Evolutionary conservation across 2,113 vertebrate genomes (phyloP), one percentile per base, ranked within the genome.

Genomic region (Hyperopisus bebe): DNA sequence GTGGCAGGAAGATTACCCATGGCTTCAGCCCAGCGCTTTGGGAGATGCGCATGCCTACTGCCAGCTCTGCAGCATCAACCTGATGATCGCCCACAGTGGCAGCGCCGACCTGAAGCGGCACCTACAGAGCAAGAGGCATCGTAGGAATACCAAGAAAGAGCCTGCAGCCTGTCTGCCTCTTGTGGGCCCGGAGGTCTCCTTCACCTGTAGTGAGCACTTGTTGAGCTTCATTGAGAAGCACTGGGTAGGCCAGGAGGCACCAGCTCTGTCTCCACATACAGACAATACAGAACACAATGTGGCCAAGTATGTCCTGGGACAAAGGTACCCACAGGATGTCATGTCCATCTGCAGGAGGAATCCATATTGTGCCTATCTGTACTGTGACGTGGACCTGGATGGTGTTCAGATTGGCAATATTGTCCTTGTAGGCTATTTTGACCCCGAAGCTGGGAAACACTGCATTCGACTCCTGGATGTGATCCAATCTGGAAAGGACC

Each of bases 321-420:
- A 77, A 13, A 70, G 91, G 27, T 94, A 95, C 90, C 93, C 94
- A 50, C 83, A 91, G 42, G 91, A 95, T 88, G 92, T 95, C 1
- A 39, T 42, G 27, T 92, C 93, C 6, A 58, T 89, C 53, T 95
- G 94, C 87, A 90, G 90, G n/a, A 87, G 92, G 47, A 94, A 93
- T 15, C 95, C 95, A 0, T 96, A 95, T 91, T 94, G 94, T 85
- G 42, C 95, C 1, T 96, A 96, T 90, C 13, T 95, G 19, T 95
- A 94, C 51, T 92, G 90, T 83, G 92, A 93, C 5, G 90, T 94
- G 46, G n/a, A 92, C 0, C 89, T 94, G 19, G 91, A 89, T 70
- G 85, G 91, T 17, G 91, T 89, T 0, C 90, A 92, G 48, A 48
- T n/a, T 0, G 90, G 90, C 50, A 92, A 91, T 48, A 94, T 95